A percentile compares a stretch with the other conserved stretches of the same genome.
These are phyloP conservation scores for Propsilocerus akamusi DNA, from an alignment of 1,140 invertebrate species.

Conservation along the genomic window DNA sequence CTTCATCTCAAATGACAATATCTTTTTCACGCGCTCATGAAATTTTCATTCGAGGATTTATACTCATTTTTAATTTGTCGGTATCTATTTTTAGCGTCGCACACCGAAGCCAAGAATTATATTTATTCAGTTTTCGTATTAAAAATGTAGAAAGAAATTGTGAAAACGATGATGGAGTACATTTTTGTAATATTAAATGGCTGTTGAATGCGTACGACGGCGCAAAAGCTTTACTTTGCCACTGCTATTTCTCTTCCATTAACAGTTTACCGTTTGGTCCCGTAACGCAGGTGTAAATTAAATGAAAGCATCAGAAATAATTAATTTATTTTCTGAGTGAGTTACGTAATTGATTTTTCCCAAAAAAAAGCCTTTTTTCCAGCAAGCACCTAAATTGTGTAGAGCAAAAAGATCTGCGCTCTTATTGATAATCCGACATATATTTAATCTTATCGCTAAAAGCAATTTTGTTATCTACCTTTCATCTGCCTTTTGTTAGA, in stretches of 20 bases:
- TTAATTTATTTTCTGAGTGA: neutral
- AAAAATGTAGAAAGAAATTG: no score
- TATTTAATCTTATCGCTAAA: slow-evolving; percentile 3
- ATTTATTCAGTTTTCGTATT: no score
- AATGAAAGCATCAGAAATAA: slow-evolving; percentile 1
- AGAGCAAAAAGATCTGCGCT: no score
- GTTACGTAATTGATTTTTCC: no score
- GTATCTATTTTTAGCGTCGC: no score
- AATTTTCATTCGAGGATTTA: neutral
- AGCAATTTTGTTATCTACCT: no score
- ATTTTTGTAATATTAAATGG: neutral
- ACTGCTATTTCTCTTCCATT: neutral
- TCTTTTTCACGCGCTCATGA: slow-evolving; percentile 1
- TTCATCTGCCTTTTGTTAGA: no score
- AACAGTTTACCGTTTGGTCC: no score
- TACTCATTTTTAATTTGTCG: neutral
- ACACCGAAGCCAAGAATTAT: no score
- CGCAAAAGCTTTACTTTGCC: neutral
- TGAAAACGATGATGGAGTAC: neutral
- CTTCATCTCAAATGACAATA: neutral
- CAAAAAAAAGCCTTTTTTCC: no score
- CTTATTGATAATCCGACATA: no score
- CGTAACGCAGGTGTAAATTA: neutral
- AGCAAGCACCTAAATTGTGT: no score
- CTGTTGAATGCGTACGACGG: neutral